Conservation (phyloP, 2,797 vertebrate genomes). For the Poliocrania exsul region DNA sequence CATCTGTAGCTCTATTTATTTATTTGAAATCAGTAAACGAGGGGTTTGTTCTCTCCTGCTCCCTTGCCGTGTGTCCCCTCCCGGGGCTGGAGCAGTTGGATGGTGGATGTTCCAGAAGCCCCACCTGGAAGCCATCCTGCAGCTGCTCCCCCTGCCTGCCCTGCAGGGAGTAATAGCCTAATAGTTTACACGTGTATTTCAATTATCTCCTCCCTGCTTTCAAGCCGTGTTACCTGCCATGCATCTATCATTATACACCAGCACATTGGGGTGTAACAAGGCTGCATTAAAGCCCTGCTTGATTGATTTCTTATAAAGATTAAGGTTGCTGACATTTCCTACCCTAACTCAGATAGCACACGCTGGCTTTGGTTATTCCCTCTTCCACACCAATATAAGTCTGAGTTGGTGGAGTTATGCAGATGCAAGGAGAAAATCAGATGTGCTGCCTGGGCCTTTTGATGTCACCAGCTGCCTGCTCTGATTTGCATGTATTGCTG, state of each 20-base stretch:
- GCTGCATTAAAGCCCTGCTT: background rate
- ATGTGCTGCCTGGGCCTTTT: background rate
- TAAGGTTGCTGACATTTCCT: conserved; percentile 3
- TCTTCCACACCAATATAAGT: background rate
- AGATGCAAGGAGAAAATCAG: conserved; percentile 25
- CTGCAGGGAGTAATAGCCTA: background rate
- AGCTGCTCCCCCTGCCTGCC: background rate
- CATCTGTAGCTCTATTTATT: background rate
- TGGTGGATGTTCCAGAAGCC: background rate
- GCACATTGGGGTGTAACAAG: background rate
- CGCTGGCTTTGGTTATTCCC: background rate
- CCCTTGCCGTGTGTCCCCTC: background rate
- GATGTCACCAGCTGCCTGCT: conserved; percentile 50
- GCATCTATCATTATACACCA: background rate
- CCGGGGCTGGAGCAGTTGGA: background rate
- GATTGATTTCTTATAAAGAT: conserved; percentile 13
- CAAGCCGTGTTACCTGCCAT: background rate
- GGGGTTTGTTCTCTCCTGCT: background rate
- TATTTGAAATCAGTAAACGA: background rate
- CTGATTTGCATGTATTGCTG: background rate
- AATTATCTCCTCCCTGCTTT: conserved; percentile 22
- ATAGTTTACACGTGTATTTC: conserved; percentile 44
- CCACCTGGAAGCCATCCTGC: conserved; percentile 49
- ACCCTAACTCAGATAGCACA: background rate
- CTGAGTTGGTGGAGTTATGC: background rate